These are phyloP conservation scores for Euplexia lucipara DNA, from an alignment of 2,888 invertebrate species.

Conservation along the genomic window DNA sequence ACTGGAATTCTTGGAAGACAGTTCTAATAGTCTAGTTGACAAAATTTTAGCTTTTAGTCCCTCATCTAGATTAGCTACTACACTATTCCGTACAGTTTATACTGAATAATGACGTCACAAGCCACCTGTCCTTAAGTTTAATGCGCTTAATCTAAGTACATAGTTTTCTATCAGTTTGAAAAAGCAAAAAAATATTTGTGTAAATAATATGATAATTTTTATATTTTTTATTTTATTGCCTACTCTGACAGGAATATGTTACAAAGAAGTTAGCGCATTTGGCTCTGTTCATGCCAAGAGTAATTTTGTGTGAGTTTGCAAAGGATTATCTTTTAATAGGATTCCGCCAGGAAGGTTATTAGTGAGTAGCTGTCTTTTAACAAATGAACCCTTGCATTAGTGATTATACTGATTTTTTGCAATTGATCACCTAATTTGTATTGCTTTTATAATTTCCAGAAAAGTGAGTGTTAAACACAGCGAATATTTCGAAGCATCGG, in stretches of 20 bases:
- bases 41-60: too few relatives aligned
- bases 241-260: constrained; percentile 7
- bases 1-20: constrained; percentile 38
- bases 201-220: too few relatives aligned
- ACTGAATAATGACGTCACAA: too few relatives aligned
- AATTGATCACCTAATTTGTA: background rate
- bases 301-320: background rate
- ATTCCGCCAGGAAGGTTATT: background rate
- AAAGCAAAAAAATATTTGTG: too few relatives aligned
- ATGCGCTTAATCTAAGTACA: too few relatives aligned
- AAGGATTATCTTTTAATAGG: background rate
- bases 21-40: too few relatives aligned
- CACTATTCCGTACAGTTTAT: too few relatives aligned
- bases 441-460: background rate
- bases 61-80: too few relatives aligned
- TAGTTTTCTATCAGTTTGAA: too few relatives aligned
- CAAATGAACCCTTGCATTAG: background rate
- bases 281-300: background rate
- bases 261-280: background rate
- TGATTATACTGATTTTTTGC: background rate
- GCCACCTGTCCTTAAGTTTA: too few relatives aligned
- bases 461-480: background rate
- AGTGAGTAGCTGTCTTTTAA: background rate
- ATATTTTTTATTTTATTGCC: too few relatives aligned
- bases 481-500: background rate